These are phyloP conservation scores for Pseudomyrmex concolor DNA, from an alignment of 1,140 invertebrate genomes.

Conservation along the genomic window DNA sequence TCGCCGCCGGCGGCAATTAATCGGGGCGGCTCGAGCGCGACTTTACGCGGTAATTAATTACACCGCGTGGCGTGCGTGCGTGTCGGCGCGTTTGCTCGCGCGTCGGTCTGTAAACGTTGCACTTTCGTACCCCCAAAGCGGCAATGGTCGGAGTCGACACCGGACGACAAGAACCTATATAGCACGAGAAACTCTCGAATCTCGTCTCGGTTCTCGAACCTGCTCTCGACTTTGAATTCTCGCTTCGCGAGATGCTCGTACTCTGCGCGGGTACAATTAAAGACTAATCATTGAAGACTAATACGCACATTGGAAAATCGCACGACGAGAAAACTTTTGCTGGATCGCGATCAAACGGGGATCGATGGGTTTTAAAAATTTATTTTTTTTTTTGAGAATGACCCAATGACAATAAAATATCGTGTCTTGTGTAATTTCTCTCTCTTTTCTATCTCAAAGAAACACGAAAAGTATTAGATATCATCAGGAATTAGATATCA, in stretches of 20 bases:
- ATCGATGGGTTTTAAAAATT: too few relatives aligned
- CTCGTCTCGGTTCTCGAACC: background rate
- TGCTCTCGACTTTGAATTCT: conserved; percentile 41
- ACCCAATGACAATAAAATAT: background rate
- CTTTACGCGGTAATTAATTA: conserved; percentile 81
- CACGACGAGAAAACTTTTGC: too few relatives aligned
- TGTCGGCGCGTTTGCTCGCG: conserved; percentile 46
- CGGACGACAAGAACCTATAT: conserved; percentile 13
- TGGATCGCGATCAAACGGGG: too few relatives aligned
- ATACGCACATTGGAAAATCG: too few relatives aligned
- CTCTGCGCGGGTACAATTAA: too few relatives aligned
- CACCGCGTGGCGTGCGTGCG: conserved; percentile 55
- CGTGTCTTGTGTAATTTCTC: background rate
- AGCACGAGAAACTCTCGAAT: background rate
- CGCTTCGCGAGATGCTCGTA: background rate
- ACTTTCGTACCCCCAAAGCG: conserved; percentile 31
- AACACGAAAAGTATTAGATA: background rate
- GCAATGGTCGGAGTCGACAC: conserved; percentile 1
- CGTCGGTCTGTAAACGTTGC: conserved; percentile 42
- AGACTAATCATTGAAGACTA: too few relatives aligned
- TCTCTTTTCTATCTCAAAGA: background rate
- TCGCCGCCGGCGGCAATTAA: conserved; percentile 75
- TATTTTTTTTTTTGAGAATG: too few relatives aligned
- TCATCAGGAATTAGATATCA: background rate
- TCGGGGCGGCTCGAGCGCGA: conserved; percentile 73